phyloP scores from a whole-genome alignment of 2,113 vertebrate species.

The Numida meleagris region DNA sequence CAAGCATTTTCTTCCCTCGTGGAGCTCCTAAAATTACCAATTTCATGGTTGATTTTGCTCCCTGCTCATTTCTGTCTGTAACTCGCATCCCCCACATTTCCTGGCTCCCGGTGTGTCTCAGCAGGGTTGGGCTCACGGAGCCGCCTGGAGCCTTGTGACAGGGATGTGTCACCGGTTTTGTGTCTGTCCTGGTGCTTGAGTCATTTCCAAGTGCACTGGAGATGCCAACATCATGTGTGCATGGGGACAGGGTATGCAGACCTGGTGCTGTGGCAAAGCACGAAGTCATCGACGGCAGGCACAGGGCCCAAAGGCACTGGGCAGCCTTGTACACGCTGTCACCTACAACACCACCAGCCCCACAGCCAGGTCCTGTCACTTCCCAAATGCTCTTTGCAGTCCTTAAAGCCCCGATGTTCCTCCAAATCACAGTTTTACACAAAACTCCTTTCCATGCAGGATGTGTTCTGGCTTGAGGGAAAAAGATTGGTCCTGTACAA shows the following conservation, averaged over 20 bases:
- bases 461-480: not conserved
- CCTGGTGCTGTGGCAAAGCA: fast-evolving
- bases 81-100: not conserved
- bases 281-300: not conserved
- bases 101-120: not conserved
- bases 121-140: not conserved
- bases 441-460: not conserved
- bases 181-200: not conserved
- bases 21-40: slow-evolving; percentile 24
- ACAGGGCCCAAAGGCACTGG: not conserved
- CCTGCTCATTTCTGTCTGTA: not conserved
- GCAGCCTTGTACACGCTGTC: too few relatives aligned
- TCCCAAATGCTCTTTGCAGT: not conserved
- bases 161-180: fast-evolving
- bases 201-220: not conserved
- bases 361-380: not conserved
- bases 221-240: fast-evolving
- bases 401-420: not conserved
- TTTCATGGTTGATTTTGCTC: slow-evolving; percentile 39
- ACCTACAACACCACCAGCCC: not conserved
- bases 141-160: not conserved
- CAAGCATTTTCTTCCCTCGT: not conserved
- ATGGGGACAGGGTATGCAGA: not conserved
- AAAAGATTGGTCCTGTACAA: not conserved
- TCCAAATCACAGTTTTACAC: fast-evolving